Conservation (phyloP, 2,797 vertebrate genomes). For the Harpagifer antarcticus region DNA sequence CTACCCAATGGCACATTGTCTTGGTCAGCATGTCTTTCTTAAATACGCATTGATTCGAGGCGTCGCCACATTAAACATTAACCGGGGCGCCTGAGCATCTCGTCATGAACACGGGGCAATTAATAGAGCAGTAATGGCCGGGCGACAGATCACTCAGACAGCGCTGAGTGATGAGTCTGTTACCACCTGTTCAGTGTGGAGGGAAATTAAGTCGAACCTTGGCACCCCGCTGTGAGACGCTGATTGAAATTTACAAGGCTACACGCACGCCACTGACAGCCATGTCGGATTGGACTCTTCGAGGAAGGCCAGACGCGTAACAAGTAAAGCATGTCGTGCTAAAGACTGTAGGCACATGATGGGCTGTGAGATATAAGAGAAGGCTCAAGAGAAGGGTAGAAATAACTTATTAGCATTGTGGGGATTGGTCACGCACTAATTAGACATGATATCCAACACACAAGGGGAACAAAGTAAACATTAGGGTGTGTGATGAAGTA, state of each 20-base stretch:
- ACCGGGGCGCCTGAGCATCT: constrained; percentile 66
- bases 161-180: constrained; percentile 70
- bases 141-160: constrained; percentile 66
- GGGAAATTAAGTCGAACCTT: constrained; percentile 72
- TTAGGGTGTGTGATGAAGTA: not conserved
- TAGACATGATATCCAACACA: constrained; percentile 1
- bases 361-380: constrained; percentile 4
- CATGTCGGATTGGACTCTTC: constrained; percentile 56
- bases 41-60: constrained; percentile 80
- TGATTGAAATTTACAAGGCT: constrained; percentile 81
- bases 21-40: constrained; percentile 70
- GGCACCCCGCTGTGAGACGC: constrained; percentile 77
- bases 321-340: constrained; percentile 32
- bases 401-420: constrained; percentile 19
- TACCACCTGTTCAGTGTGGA: constrained; percentile 75
- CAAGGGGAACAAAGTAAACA: not conserved
- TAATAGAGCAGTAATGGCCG: constrained; percentile 77
- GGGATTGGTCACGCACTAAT: not conserved
- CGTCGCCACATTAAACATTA: constrained; percentile 79
- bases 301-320: constrained; percentile 56
- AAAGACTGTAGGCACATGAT: constrained; percentile 7
- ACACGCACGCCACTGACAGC: constrained; percentile 70
- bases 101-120: constrained; percentile 75
- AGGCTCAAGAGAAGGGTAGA: not conserved
- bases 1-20: constrained; percentile 23